phyloP scores from a whole-genome alignment of 2,797 vertebrate genomes.

The Liparis tanakae region DNA sequence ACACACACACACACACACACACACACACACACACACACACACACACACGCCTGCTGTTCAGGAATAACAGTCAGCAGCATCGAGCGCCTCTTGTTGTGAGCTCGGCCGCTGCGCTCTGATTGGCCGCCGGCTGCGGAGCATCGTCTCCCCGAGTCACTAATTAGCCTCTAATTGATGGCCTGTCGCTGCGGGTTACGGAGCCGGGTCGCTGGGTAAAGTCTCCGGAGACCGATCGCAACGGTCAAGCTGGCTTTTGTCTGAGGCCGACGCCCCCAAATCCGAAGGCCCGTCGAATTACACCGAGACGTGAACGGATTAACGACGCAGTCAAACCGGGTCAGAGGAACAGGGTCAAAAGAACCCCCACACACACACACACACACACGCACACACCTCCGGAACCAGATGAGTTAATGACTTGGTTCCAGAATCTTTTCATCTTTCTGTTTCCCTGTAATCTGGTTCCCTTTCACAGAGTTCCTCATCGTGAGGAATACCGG shows the following conservation, averaged over 20 bases:
- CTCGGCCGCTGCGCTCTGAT: neutral
- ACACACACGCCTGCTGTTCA: slow-evolving; percentile 39
- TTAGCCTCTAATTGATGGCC: neutral
- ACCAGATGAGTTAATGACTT: no score
- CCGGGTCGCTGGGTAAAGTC: no score
- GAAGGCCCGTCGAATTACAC: neutral
- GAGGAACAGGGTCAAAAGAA: neutral
- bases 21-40: slow-evolving; percentile 28
- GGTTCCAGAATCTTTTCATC: no score
- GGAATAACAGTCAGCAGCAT: slow-evolving; percentile 26
- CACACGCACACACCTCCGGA: no score
- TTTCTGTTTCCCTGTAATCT: no score
- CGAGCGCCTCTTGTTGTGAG: neutral
- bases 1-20: slow-evolving; percentile 21
- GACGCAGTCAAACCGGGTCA: neutral
- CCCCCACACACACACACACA: no score
- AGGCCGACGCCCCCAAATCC: neutral
- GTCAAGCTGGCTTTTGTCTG: neutral
- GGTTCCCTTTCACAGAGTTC: slow-evolving; percentile 5
- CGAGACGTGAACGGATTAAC: neutral
- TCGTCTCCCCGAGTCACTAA: neutral
- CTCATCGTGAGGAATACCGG: slow-evolving; percentile 30
- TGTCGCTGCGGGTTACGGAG: neutral
- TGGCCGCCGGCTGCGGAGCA: neutral
- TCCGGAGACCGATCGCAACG: neutral